phyloP scores from a whole-genome alignment of 2,797 vertebrate genomes.

The Yasuhikotakia modesta region DNA sequence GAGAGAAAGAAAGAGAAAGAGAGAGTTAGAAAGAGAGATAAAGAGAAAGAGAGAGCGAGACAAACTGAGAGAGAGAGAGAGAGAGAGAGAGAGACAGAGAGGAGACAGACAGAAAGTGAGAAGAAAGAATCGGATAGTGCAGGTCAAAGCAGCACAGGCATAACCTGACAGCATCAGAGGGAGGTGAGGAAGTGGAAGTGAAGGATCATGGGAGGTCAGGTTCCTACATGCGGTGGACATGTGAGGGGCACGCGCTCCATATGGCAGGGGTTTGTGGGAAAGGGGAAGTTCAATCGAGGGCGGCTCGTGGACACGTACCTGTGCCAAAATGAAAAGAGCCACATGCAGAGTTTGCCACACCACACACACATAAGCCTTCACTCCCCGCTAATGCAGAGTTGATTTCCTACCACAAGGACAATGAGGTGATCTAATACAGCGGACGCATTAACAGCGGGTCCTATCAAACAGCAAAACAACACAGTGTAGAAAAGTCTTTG shows the following conservation, averaged over 20 bases:
- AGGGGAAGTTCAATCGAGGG: constrained; percentile 36
- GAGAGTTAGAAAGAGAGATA: neutral
- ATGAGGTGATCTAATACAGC: constrained; percentile 31
- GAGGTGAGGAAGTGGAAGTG: constrained; percentile 48
- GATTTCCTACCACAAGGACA: constrained; percentile 25
- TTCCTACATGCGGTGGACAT: constrained; percentile 54
- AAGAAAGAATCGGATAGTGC: neutral
- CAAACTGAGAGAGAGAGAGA: neutral
- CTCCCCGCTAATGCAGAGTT: neutral
- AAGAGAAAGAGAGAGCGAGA: neutral
- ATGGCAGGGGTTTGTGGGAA: constrained; percentile 55
- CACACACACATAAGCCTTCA: neutral
- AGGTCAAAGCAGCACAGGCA: neutral
- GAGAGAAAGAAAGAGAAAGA: no score
- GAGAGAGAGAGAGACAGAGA: neutral
- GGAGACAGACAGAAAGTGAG: neutral
- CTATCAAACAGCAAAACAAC: neutral
- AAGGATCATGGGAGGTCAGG: constrained; percentile 63
- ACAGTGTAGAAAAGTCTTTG: constrained; percentile 13
- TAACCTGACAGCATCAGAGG: constrained; percentile 31
- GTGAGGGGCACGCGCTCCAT: constrained; percentile 60
- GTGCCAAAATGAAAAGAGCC: constrained; percentile 48
- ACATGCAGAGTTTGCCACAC: constrained; percentile 25
- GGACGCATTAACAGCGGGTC: constrained; percentile 1
- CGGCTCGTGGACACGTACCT: constrained; percentile 48